Evolutionary conservation across 37 sponge, comb jelly and placozoan genomes (phyloP).

Genomic region (Tethya wilhelma): DNA sequence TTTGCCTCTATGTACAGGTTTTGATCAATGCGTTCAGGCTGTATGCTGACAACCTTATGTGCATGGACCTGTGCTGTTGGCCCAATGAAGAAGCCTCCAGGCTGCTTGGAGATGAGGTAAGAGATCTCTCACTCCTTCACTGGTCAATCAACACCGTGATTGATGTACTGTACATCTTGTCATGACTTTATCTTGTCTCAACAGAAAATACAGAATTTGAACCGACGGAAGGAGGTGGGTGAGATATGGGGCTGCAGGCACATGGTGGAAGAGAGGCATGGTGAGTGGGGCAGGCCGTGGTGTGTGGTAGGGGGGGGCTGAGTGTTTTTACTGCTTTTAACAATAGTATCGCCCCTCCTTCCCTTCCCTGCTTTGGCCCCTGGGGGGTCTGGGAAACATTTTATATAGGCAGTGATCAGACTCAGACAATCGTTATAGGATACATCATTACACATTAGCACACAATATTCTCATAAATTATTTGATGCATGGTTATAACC

Average conservation of each 20-base stretch:
- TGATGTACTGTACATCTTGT: not conserved
- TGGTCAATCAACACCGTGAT: not conserved
- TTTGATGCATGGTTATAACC: too few relatives aligned
- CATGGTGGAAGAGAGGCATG: constrained; percentile 58
- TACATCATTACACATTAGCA: too few relatives aligned
- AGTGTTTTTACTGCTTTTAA: not conserved
- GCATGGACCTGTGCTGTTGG: constrained; percentile 83
- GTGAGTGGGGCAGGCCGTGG: too few relatives aligned
- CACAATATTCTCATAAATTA: too few relatives aligned
- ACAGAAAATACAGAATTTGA: constrained; percentile 61
- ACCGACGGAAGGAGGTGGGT: constrained; percentile 41
- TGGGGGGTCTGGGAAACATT: too few relatives aligned
- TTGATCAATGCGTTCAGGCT: constrained; percentile 54
- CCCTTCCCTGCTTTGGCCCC: too few relatives aligned
- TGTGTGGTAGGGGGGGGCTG: too few relatives aligned
- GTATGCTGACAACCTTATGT: constrained; percentile 79
- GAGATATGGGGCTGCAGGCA: constrained; percentile 87
- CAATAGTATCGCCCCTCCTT: not conserved
- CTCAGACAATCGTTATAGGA: too few relatives aligned
- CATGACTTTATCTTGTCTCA: not conserved
- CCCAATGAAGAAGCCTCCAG: constrained; percentile 41
- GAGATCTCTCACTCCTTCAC: not conserved
- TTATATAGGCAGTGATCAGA: too few relatives aligned
- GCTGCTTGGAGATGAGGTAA: constrained; percentile 1
- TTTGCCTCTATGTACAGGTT: constrained; percentile 16